Percentiles rank a stretch among this genome's conserved stretches.
Evolutionary conservation across 2,888 invertebrate species (phyloP).

Genomic region (Synergus laeviventris): DNA sequence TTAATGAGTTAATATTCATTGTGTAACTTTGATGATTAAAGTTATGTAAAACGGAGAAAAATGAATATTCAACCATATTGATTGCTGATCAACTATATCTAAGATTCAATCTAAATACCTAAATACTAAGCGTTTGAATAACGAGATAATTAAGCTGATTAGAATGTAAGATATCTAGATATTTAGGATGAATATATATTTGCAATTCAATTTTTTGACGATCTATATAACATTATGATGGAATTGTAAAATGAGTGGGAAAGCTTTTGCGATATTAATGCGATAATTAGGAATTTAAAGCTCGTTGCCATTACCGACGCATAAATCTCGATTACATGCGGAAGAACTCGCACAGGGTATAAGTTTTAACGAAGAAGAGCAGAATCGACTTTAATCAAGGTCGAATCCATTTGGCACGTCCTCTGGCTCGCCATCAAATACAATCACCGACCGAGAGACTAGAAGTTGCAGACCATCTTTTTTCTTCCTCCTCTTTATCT

Average conservation of each 20-base stretch:
- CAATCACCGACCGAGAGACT: conserved; percentile 36
- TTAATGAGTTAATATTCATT: too few relatives aligned
- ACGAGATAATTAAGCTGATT: too few relatives aligned
- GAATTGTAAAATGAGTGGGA: background rate
- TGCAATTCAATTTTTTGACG: too few relatives aligned
- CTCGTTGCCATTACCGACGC: conserved; percentile 29
- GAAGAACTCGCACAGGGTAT: conserved; percentile 27
- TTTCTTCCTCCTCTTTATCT: conserved; percentile 32
- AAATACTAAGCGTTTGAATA: too few relatives aligned
- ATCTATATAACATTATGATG: too few relatives aligned
- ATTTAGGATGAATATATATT: too few relatives aligned
- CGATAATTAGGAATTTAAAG: conserved; percentile 29
- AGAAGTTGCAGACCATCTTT: background rate
- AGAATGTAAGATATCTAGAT: too few relatives aligned
- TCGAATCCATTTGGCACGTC: conserved; percentile 49
- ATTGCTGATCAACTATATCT: too few relatives aligned
- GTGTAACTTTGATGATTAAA: too few relatives aligned
- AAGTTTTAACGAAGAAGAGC: conserved; percentile 38
- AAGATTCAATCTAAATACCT: too few relatives aligned
- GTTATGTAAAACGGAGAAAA: too few relatives aligned
- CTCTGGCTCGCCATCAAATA: conserved; percentile 40
- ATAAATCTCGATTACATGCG: conserved; percentile 39
- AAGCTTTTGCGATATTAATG: background rate
- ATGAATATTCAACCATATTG: too few relatives aligned
- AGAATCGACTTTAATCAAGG: conserved; percentile 56